Evolutionary conservation across 2,797 vertebrate genomes (phyloP).

Genomic region (Periparus ater): DNA sequence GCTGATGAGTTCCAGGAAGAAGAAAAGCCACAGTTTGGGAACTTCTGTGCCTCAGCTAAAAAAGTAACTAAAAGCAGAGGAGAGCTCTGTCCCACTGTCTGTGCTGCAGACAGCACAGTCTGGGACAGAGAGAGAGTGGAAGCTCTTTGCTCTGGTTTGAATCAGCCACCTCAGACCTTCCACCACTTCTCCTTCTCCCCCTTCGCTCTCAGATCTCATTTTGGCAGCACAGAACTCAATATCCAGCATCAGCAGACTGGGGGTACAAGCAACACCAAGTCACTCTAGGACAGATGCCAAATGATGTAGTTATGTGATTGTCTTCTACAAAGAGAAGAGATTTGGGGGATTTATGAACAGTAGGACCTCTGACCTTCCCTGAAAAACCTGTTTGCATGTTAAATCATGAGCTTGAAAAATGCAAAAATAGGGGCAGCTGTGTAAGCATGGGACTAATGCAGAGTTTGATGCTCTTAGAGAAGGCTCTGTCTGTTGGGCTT

Average conservation of each 20-base stretch:
- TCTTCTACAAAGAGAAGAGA: neutral
- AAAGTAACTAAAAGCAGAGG: neutral
- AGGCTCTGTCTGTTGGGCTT: neutral
- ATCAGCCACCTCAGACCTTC: neutral
- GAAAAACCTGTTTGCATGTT: neutral
- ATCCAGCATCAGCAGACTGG: neutral
- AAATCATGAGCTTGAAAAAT: neutral
- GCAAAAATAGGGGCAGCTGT: neutral
- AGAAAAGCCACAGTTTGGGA: neutral
- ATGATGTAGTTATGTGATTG: neutral
- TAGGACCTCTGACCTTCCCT: neutral
- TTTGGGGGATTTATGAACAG: neutral
- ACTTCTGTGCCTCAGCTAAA: neutral
- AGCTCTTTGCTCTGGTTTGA: neutral
- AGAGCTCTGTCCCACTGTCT: neutral
- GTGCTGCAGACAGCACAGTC: neutral
- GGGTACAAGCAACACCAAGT: neutral
- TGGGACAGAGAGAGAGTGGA: rapidly evolving
- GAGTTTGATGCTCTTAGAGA: neutral
- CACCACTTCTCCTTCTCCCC: neutral
- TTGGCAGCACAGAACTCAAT: neutral
- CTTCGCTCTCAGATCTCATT: neutral
- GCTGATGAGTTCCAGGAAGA: neutral
- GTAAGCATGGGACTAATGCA: neutral
- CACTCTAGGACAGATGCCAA: neutral